Conservation (phyloP, 2,113 vertebrate species). For the Tychaedon coryphoeus region DNA sequence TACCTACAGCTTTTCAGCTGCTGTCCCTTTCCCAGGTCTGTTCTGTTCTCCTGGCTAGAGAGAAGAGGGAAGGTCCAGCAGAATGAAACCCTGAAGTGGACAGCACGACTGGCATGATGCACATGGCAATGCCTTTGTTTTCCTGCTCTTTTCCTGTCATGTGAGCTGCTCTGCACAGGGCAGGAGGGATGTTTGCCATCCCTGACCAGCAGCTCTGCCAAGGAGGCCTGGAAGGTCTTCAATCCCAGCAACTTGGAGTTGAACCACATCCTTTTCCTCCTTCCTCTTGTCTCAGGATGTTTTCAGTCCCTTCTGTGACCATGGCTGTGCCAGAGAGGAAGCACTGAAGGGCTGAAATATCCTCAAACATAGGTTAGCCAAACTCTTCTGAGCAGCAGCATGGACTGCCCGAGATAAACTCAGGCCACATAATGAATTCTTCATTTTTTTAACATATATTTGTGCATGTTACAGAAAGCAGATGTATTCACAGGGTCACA, state of each 20-base stretch:
- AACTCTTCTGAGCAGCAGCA: not conserved
- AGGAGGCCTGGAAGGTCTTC: not conserved
- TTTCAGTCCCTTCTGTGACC: not conserved
- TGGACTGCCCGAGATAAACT: not conserved
- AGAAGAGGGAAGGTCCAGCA: fast-evolving
- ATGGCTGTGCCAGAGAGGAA: not conserved
- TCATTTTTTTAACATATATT: not conserved
- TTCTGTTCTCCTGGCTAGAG: not conserved
- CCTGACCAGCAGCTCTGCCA: not conserved
- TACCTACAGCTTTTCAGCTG: not conserved
- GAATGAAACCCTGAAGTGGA: not conserved
- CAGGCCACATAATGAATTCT: not conserved
- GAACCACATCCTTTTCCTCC: conserved; percentile 3
- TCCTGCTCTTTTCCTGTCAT: not conserved
- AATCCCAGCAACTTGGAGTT: not conserved
- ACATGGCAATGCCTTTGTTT: not conserved
- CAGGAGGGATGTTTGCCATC: not conserved
- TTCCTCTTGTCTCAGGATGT: not conserved
- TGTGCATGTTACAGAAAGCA: not conserved
- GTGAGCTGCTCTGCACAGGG: not conserved
- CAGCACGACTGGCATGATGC: not conserved
- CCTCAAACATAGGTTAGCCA: not conserved
- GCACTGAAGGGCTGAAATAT: not conserved
- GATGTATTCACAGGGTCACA: not conserved
- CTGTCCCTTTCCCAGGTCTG: not conserved